Conservation (phyloP, 2,113 vertebrate species). For the Climacteris rufus region DNA sequence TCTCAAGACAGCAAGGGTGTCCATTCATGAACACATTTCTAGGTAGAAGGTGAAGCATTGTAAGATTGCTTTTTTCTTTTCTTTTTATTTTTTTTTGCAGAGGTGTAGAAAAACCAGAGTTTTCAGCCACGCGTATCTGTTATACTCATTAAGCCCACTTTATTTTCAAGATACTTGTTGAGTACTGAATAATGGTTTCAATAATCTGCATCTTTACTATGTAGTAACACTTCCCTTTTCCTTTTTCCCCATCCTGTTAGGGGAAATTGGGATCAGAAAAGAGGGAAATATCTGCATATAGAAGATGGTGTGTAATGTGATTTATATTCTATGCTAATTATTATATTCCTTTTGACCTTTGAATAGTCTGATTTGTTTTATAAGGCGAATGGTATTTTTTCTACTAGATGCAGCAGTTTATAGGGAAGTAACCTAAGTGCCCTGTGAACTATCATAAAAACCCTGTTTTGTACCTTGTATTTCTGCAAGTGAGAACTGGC, state of each 20-base stretch:
- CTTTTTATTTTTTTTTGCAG: background rate
- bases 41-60: background rate
- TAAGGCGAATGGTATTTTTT: background rate
- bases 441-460: background rate
- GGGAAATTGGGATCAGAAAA: background rate
- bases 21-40: background rate
- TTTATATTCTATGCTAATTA: background rate
- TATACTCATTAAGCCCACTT: background rate
- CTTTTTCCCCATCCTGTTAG: background rate
- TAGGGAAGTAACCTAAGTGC: constrained; percentile 39
- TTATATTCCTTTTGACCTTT: background rate
- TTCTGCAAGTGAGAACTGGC: constrained; percentile 11
- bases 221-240: background rate
- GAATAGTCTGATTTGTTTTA: background rate
- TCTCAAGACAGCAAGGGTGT: background rate
- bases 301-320: background rate
- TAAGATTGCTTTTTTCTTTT: background rate
- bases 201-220: background rate
- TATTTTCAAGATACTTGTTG: background rate
- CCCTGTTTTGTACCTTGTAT: background rate
- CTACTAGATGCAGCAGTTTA: constrained; percentile 10
- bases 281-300: background rate
- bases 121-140: background rate
- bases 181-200: background rate
- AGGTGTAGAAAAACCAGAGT: background rate